Conservation (phyloP, 2,888 invertebrate genomes). For the Torymus auratus region DNA sequence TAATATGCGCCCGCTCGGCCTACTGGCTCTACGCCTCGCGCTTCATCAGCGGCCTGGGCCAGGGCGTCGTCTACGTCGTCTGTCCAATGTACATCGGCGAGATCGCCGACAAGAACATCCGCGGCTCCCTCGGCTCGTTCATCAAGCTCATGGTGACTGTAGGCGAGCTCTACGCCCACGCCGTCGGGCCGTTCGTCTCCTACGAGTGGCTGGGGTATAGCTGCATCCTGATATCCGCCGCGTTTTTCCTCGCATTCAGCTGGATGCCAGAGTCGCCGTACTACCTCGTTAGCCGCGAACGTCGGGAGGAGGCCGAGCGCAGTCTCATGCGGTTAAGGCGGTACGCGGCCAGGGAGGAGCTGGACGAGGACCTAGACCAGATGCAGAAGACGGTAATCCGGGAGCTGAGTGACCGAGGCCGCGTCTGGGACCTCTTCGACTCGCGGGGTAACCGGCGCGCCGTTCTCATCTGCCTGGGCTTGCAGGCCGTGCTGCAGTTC, state of each 20-base stretch:
- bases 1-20: constrained; percentile 80
- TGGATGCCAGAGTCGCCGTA: constrained; percentile 83
- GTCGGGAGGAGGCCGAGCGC: constrained; percentile 77
- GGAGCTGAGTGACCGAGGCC: constrained; percentile 79
- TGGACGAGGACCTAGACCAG: constrained; percentile 74
- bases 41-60: constrained; percentile 82
- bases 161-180: constrained; percentile 74
- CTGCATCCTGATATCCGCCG: constrained; percentile 77
- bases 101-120: constrained; percentile 81
- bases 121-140: constrained; percentile 76
- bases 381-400: constrained; percentile 77
- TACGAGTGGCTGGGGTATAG: constrained; percentile 75
- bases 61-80: constrained; percentile 81
- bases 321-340: constrained; percentile 77
- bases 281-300: constrained; percentile 79
- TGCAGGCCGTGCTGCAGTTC: constrained; percentile 81
- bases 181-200: constrained; percentile 74
- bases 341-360: constrained; percentile 77
- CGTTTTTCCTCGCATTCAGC: constrained; percentile 77
- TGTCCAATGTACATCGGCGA: constrained; percentile 83
- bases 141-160: constrained; percentile 73
- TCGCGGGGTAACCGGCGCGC: constrained; percentile 79
- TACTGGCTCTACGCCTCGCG: constrained; percentile 80
- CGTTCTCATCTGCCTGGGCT: constrained; percentile 75
- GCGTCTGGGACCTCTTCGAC: constrained; percentile 77